Percentiles rank a stretch among this genome's conserved stretches.
Conservation (phyloP, 2,113 vertebrate genomes). For the Notothenia coriiceps region DNA sequence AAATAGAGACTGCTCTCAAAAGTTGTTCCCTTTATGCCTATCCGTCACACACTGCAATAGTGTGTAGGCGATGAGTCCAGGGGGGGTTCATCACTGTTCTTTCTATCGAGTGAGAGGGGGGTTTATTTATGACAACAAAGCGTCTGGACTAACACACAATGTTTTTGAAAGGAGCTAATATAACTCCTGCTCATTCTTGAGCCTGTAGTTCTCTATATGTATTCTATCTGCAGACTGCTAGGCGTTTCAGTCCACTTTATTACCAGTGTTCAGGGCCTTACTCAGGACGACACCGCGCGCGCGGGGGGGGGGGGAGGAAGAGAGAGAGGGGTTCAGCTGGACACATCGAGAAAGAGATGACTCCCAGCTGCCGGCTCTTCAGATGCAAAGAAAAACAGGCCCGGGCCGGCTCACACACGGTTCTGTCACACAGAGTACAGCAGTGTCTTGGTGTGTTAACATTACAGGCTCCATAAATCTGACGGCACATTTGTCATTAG, state of each 20-base stretch:
- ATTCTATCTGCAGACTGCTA: slow-evolving; percentile 69
- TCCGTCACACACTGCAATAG: too few species aligned
- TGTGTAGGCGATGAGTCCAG: too few species aligned
- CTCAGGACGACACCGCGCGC: too few species aligned
- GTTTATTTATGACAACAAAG: too few species aligned
- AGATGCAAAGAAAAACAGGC: slow-evolving; percentile 66
- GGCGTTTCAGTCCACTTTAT: slow-evolving; percentile 75
- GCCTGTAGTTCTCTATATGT: too few species aligned
- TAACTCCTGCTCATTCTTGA: too few species aligned
- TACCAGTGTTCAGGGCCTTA: slow-evolving; percentile 53
- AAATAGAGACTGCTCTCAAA: too few species aligned
- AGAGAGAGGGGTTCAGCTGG: slow-evolving; percentile 14
- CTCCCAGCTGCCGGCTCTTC: slow-evolving; percentile 75
- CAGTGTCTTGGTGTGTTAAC: slow-evolving; percentile 65
- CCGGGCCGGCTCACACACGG: slow-evolving; percentile 25
- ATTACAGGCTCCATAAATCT: slow-evolving; percentile 73
- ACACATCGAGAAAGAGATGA: slow-evolving; percentile 60
- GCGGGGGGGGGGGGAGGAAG: neutral
- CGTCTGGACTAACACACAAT: too few species aligned
- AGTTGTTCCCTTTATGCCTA: too few species aligned
- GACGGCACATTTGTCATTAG: slow-evolving; percentile 65
- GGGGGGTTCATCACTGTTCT: too few species aligned
- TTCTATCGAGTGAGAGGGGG: too few species aligned
- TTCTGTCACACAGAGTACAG: slow-evolving; percentile 55
- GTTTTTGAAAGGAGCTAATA: too few species aligned